Percentiles rank a stretch among this genome's conserved stretches.
These are phyloP conservation scores for Bradypodion pumilum DNA, from an alignment of 2,797 vertebrate genomes.

Conservation along the genomic window DNA sequence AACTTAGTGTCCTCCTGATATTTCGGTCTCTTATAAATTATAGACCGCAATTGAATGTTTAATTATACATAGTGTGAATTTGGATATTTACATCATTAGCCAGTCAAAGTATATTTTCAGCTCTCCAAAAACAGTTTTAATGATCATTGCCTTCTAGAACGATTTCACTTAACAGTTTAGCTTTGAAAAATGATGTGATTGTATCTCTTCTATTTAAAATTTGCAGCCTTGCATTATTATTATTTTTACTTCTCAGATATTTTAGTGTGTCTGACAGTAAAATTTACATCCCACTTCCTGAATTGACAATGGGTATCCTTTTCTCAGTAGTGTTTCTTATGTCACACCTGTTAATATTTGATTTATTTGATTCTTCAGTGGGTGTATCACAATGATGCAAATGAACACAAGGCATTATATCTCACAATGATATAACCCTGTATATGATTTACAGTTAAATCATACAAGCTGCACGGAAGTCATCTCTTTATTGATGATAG, in stretches of 20 bases:
- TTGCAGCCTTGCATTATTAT: neutral
- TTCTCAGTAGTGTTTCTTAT: neutral
- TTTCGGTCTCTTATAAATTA: too few species aligned
- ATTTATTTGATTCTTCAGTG: neutral
- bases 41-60: too few species aligned
- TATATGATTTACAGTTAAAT: neutral
- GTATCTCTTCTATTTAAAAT: neutral
- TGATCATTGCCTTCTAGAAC: neutral
- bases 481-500: neutral
- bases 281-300: neutral
- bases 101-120: neutral
- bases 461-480: neutral
- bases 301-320: neutral
- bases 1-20: too few species aligned
- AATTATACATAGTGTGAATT: too few species aligned
- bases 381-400: neutral
- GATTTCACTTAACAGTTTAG: neutral
- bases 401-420: neutral
- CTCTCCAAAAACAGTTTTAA: neutral
- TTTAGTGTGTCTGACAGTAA: neutral
- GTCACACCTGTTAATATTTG: neutral
- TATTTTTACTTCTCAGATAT: neutral
- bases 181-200: neutral
- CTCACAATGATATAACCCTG: conserved; percentile 3
- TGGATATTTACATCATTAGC: neutral